A percentile compares a stretch with the other conserved stretches of the same genome.
Conservation (phyloP, 2,113 vertebrate genomes). For the Microcebus tavaratra region DNA sequence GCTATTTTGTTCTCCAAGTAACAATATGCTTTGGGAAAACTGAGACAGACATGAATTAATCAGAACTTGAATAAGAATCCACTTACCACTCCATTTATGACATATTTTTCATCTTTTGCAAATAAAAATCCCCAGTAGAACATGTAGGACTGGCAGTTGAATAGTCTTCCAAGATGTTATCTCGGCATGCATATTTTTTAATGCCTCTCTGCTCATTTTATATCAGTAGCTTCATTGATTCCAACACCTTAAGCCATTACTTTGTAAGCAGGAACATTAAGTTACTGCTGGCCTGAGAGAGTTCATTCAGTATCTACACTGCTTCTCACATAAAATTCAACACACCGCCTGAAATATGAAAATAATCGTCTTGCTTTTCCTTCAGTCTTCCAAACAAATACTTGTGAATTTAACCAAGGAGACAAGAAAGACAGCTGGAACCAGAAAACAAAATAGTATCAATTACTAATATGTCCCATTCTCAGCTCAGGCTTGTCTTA, state of each 20-base stretch:
- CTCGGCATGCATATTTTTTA: not conserved
- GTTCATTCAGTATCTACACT: not conserved
- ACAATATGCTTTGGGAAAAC: not conserved
- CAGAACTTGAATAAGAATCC: constrained; percentile 17
- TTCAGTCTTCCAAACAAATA: constrained; percentile 54
- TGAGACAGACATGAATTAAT: not conserved
- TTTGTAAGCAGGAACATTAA: not conserved
- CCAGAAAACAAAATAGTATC: constrained; percentile 56
- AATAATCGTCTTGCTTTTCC: constrained; percentile 34
- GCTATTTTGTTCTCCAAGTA: not conserved
- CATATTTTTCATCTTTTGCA: not conserved
- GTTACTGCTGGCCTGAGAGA: not conserved
- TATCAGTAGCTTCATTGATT: not conserved
- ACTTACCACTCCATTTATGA: not conserved
- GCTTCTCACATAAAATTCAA: constrained; percentile 14
- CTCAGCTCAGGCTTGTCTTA: constrained; percentile 60
- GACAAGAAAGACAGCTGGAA: constrained; percentile 37
- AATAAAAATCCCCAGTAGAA: not conserved
- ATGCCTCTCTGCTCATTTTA: not conserved
- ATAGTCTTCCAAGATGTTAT: not conserved
- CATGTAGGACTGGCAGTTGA: not conserved
- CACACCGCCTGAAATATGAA: constrained; percentile 26
- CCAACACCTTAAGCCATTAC: not conserved
- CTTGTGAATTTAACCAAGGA: constrained; percentile 44
- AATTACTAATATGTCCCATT: constrained; percentile 65